A percentile compares a stretch with the other conserved stretches of the same genome.
Conservation (phyloP, 2,797 vertebrate genomes). For the Rhinophrynus dorsalis region DNA sequence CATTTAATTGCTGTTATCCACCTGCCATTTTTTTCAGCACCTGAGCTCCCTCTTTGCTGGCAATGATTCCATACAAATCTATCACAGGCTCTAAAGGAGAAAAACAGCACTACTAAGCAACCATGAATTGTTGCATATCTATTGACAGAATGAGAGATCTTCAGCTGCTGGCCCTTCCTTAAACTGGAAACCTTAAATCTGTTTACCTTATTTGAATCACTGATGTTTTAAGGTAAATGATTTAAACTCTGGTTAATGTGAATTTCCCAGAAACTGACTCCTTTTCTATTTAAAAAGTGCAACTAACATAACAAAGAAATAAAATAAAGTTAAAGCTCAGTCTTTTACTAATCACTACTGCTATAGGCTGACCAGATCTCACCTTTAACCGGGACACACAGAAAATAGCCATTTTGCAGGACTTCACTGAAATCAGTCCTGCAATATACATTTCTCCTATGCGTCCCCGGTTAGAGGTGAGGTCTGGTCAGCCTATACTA, state of each 20-base stretch:
- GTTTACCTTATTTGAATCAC: neutral
- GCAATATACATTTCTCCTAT: too few relatives aligned
- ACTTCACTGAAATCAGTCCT: too few relatives aligned
- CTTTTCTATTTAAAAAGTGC: too few relatives aligned
- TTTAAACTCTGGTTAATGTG: neutral
- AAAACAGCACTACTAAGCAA: conserved; percentile 82
- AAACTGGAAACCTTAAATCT: conserved; percentile 1
- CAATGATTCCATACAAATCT: conserved; percentile 73
- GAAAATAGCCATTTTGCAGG: too few relatives aligned
- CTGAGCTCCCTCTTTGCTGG: conserved; percentile 74
- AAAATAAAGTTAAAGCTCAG: too few relatives aligned
- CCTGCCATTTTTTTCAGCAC: conserved; percentile 83
- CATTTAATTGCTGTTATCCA: conserved; percentile 93
- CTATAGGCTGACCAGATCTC: too few relatives aligned
- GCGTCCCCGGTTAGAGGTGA: too few relatives aligned
- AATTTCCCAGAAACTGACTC: neutral
- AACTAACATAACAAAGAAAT: too few relatives aligned
- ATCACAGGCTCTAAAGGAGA: conserved; percentile 76
- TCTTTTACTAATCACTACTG: too few relatives aligned
- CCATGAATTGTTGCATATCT: conserved; percentile 66
- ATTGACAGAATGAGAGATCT: conserved; percentile 56
- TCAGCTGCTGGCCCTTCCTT: conserved; percentile 21
- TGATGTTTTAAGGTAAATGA: conserved; percentile 16
- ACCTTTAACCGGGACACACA: too few relatives aligned
- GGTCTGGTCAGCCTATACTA: too few relatives aligned